phyloP scores from a whole-genome alignment of 2,113 vertebrate genomes.

The Chrysochloris asiatica region DNA sequence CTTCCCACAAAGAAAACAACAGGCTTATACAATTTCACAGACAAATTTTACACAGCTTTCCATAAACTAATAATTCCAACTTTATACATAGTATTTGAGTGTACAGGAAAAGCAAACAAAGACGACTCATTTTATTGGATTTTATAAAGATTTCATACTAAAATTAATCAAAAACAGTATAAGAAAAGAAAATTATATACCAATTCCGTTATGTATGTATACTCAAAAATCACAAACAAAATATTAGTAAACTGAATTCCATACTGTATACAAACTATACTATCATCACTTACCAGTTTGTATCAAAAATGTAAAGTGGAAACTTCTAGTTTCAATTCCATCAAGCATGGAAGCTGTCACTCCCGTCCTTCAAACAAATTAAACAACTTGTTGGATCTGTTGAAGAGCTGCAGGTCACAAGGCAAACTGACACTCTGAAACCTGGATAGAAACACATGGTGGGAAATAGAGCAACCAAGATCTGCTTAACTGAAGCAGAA shows the following conservation, averaged over 20 bases:
- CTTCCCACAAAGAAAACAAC: slow-evolving; percentile 42
- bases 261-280: background rate
- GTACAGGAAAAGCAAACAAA: background rate
- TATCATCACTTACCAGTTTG: background rate
- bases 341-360: background rate
- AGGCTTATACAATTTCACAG: background rate
- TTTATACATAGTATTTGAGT: background rate
- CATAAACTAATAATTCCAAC: slow-evolving; percentile 8
- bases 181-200: background rate
- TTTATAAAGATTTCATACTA: slow-evolving; percentile 2
- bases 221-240: slow-evolving; percentile 27
- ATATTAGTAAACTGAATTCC: background rate
- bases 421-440: slow-evolving; percentile 24
- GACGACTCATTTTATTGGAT: background rate
- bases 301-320: background rate
- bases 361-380: slow-evolving; percentile 7
- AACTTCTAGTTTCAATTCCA: slow-evolving; percentile 8
- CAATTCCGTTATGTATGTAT: background rate
- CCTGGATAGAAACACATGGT: background rate
- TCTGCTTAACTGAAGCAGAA: background rate
- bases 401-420: background rate
- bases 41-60: slow-evolving; percentile 16
- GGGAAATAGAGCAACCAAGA: background rate
- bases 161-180: background rate
- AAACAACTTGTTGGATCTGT: background rate